phyloP scores from a whole-genome alignment of 1,140 invertebrate species.

The Bombus huntii region DNA sequence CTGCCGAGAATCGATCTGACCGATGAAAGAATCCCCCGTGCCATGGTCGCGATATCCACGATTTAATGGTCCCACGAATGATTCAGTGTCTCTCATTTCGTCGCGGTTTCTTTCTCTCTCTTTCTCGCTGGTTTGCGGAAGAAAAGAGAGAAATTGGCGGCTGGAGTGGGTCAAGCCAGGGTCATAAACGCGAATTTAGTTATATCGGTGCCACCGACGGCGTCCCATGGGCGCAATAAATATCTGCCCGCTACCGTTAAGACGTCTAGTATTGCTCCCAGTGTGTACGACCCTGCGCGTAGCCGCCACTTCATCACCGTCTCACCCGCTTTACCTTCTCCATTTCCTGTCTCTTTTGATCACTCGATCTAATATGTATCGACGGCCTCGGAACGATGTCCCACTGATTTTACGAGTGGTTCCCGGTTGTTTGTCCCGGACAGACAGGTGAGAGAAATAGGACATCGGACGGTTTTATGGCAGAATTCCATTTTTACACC shows the following conservation, averaged over 20 bases:
- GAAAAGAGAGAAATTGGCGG: conserved; percentile 57
- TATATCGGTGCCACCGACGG: conserved; percentile 69
- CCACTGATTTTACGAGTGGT: conserved; percentile 55
- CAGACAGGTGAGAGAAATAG: conserved; percentile 37
- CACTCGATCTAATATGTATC: conserved; percentile 72
- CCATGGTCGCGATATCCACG: conserved; percentile 33
- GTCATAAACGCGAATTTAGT: conserved; percentile 78
- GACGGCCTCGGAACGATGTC: conserved; percentile 8
- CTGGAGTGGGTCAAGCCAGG: conserved; percentile 33
- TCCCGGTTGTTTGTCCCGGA: conserved; percentile 44
- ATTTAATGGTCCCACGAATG: conserved; percentile 62
- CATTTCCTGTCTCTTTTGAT: background rate
- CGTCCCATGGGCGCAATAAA: conserved; percentile 74
- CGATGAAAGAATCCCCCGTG: background rate
- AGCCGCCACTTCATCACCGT: conserved; percentile 63
- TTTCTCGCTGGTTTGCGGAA: background rate
- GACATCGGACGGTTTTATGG: conserved; percentile 25
- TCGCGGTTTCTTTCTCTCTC: conserved; percentile 14
- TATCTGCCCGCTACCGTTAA: conserved; percentile 70
- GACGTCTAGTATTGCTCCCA: conserved; percentile 69
- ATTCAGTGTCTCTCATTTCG: conserved; percentile 40
- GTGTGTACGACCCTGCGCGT: conserved; percentile 36
- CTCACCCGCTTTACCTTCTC: background rate
- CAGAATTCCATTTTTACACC: background rate
- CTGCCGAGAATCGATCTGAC: conserved; percentile 30